Evolutionary conservation across 2,797 vertebrate genomes (phyloP), one percentile per base, ranked within the genome.

Genomic region (Sebastiscus albofasciatus): DNA sequence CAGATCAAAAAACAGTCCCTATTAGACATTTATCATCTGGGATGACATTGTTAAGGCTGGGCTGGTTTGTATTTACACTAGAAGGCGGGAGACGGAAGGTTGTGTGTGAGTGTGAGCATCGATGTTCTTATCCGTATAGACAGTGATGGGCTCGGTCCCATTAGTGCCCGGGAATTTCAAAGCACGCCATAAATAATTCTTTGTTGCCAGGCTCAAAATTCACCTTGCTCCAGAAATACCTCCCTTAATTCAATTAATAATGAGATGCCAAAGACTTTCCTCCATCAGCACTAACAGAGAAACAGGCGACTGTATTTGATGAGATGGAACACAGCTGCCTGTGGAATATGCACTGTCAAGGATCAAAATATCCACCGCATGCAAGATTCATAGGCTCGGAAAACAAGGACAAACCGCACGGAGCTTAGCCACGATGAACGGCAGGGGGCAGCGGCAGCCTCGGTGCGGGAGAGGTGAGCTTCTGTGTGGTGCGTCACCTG

Each of bases 181-280:
- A 87, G 84, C 74, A 55, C 69, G 66, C 79, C 78, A 92, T 93
- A 87, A 93, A 93, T 93, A 90, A 93, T 93, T 93, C 84, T 82
- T 87, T 74, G 59, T 82, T 84, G 68, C 74, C 80, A 72, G 69
- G 77, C 83, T 78, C 72, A 71, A 65, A 90, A 75, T 81, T 83
- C 81, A 91, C 84, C 89, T 93, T 89, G 82, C 75, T 88, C 86
- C 84, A 78, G 75, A 92, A 93, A 93, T 93, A 90, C 67, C 31
- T 80, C 60, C 27, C 67, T 85, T 90, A 85, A 92, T 92, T 90
- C 76, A 92, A 92, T 93, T 93, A 93, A 90, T 92, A 87, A 92
- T 93, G 91, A 94, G 89, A 84, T 55, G 71, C 73, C 81, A 82
- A 81, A 75, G 42, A 78, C 69, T 80, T 56, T 81, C 55, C 75